These are phyloP conservation scores for Allygus modestus DNA, from an alignment of 2,888 invertebrate species.

Conservation along the genomic window DNA sequence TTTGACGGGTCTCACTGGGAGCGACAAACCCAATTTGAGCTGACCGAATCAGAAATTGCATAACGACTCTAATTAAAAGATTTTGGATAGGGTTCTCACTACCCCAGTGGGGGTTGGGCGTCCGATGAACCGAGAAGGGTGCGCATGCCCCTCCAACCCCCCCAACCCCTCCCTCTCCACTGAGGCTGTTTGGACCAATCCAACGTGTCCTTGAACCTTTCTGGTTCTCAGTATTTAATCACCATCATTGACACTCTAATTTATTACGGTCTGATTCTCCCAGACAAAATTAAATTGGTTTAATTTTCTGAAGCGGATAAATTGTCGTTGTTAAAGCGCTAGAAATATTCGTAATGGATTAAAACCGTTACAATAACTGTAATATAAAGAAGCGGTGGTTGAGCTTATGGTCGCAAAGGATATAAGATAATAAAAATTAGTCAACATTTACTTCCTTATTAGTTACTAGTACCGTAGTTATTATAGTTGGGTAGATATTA, in stretches of 20 bases:
- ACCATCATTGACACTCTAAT: neutral
- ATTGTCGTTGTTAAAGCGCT: neutral
- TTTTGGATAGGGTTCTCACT: constrained; percentile 21
- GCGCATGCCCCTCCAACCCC: constrained; percentile 1
- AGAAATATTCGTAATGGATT: neutral
- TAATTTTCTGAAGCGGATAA: neutral
- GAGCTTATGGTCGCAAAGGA: no score
- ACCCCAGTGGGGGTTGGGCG: neutral
- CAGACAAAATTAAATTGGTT: neutral
- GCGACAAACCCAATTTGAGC: neutral
- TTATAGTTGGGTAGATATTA: no score
- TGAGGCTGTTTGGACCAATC: neutral
- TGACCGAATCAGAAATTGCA: constrained; percentile 38
- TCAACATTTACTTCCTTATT: no score
- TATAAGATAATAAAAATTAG: no score
- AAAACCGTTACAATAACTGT: no score
- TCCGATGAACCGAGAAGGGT: neutral
- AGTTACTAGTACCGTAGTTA: no score
- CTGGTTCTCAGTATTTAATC: neutral
- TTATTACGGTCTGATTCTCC: constrained; percentile 14
- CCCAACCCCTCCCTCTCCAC: neutral
- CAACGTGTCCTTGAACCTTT: constrained; percentile 24
- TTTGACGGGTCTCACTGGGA: neutral
- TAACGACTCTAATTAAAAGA: constrained; percentile 17
- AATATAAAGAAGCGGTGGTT: neutral